These are phyloP conservation scores for Torymus auratus DNA, from an alignment of 2,888 invertebrate species.

Conservation along the genomic window DNA sequence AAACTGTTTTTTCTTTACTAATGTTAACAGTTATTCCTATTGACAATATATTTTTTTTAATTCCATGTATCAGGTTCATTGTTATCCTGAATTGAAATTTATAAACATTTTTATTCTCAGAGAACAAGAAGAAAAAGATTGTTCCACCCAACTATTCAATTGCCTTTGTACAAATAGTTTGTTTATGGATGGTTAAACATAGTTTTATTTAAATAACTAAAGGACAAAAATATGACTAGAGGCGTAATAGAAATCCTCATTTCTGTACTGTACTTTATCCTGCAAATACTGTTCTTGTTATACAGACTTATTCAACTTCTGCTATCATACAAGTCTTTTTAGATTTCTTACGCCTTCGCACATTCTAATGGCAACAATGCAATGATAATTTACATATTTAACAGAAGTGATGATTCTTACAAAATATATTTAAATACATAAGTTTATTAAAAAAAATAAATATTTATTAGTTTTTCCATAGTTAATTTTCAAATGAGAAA, in stretches of 20 bases:
- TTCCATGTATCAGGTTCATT: slow-evolving; percentile 14
- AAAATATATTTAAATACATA: slow-evolving; percentile 1
- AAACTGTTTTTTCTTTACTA: background rate
- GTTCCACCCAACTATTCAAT: slow-evolving; percentile 32
- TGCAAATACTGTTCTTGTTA: slow-evolving; percentile 16
- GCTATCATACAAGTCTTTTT: background rate
- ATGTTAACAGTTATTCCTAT: background rate
- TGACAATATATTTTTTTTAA: slow-evolving; percentile 10
- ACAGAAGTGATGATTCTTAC: slow-evolving; percentile 33
- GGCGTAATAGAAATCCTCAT: slow-evolving; percentile 54
- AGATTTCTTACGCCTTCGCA: slow-evolving; percentile 42
- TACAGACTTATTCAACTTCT: slow-evolving; percentile 11
- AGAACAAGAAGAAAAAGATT: slow-evolving; percentile 15
- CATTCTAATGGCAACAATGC: slow-evolving; percentile 57
- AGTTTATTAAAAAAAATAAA: background rate
- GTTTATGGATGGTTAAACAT: slow-evolving; percentile 49
- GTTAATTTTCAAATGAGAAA: background rate
- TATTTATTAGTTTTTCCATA: slow-evolving; percentile 9
- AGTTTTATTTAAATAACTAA: slow-evolving; percentile 67
- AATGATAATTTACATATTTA: slow-evolving; percentile 42
- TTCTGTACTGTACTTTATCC: slow-evolving; percentile 15
- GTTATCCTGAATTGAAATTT: slow-evolving; percentile 5
- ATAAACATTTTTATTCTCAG: background rate
- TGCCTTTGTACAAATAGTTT: slow-evolving; percentile 41
- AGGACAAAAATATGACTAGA: slow-evolving; percentile 63